Evolutionary conservation across 2,113 vertebrate species (phyloP), one percentile per base, ranked within the genome.

Genomic region (Guaruba guarouba): DNA sequence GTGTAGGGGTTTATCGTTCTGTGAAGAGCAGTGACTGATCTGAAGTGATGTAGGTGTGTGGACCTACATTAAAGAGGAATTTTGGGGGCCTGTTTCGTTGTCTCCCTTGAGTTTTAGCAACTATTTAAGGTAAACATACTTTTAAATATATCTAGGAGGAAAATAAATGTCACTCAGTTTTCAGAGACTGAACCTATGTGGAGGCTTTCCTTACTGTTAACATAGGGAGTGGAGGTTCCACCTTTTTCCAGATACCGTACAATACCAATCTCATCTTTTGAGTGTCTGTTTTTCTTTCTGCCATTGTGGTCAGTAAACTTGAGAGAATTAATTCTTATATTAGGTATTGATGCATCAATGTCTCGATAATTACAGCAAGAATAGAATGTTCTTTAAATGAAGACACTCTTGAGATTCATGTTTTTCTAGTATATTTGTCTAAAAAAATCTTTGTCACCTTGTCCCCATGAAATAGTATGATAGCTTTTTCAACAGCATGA

Each of bases 401-500:
- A 90, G 68, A 22, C 33, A 9, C 64, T 88, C 25, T 41, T 51
- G 51, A 86, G 81, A 66, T 79, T 73, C 19, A 6, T 51, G 23
- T 88, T 82, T 33, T 90, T 94, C 17, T 61, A 33, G 18, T 25
- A 43, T 86, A 77, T 20, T 94, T 95, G 67, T 78, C 62, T 89
- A 8, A 70, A 88, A 79, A 86, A 79, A 71, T 66, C 84, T 80
- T 80, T 70, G 79, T 78, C 15, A 28, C 82, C 79, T 88, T 61
- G 79, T 82, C 55, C 61, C 51, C 43, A 5, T 86, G 71, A 88
- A 91, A 54, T 48, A 43, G 23, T 37, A 5, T 55, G 68, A 91
- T 90, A 84, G 88, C 48, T 94, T 91, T 95, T 94, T 90, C 88
- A 80, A 62, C 81, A 86, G 55, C 35, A 10, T 96, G 90, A 90